These are phyloP conservation scores for Coreius guichenoti DNA, from an alignment of 2,797 vertebrate genomes.

Conservation along the genomic window DNA sequence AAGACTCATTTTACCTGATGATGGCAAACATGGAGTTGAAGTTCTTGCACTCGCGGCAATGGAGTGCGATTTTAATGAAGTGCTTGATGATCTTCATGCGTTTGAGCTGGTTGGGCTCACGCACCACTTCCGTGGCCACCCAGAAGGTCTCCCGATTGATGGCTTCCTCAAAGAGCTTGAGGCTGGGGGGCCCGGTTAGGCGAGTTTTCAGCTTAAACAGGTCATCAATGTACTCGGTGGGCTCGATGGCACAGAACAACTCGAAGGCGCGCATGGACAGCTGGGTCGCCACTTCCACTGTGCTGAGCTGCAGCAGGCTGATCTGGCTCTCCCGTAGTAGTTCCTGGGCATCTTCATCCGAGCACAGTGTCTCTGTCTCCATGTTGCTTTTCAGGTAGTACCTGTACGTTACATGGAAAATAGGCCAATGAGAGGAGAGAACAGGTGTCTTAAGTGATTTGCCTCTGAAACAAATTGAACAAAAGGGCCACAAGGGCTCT, in stretches of 20 bases:
- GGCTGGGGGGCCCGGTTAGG: slow-evolving; percentile 81
- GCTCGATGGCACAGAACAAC: slow-evolving; percentile 96
- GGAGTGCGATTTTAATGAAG: slow-evolving; percentile 97
- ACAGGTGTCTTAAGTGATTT: not conserved
- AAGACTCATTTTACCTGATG: slow-evolving; percentile 84
- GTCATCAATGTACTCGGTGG: slow-evolving; percentile 97
- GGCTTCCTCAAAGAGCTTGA: slow-evolving; percentile 97
- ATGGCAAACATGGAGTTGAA: slow-evolving; percentile 99
- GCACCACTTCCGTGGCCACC: slow-evolving; percentile 95
- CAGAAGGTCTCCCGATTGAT: slow-evolving; percentile 99
- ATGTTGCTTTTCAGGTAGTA: slow-evolving; percentile 99
- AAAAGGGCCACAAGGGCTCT: not conserved
- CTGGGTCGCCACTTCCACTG: slow-evolving; percentile 94
- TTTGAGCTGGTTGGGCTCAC: slow-evolving; percentile 96
- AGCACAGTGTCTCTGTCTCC: slow-evolving; percentile 98
- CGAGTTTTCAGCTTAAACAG: slow-evolving; percentile 92
- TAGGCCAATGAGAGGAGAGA: not conserved
- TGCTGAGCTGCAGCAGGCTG: slow-evolving; percentile 93
- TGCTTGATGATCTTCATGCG: slow-evolving; percentile 99
- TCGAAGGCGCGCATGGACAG: slow-evolving; percentile 98
- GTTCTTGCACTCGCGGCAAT: slow-evolving; percentile 99
- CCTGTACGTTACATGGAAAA: slow-evolving; percentile 68
- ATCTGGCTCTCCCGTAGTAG: slow-evolving; percentile 93
- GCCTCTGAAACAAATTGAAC: not conserved
- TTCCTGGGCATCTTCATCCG: slow-evolving; percentile 97